Conservation (phyloP, 2,113 vertebrate species). For the Oxyruncus cristatus region DNA sequence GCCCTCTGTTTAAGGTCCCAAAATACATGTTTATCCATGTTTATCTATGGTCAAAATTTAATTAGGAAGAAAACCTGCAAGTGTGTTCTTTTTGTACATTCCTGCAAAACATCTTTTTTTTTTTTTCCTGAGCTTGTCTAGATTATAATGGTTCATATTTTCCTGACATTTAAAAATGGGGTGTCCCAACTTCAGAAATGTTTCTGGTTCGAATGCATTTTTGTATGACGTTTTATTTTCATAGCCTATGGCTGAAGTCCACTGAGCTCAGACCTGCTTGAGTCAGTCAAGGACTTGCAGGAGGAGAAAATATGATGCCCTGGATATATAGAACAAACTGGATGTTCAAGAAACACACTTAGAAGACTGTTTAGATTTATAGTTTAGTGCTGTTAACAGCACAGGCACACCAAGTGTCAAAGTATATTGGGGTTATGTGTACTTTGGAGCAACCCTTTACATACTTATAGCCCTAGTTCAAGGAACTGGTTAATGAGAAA, state of each 20-base stretch:
- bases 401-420: background rate
- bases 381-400: background rate
- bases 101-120: background rate
- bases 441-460: conserved; percentile 2
- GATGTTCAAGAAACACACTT: background rate
- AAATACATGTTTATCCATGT: conserved; percentile 22
- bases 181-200: background rate
- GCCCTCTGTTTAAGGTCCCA: conserved; percentile 15
- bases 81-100: background rate
- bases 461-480: background rate
- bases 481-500: background rate
- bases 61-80: background rate
- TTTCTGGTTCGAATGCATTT: background rate
- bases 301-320: background rate
- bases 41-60: conserved; percentile 14
- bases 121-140: background rate
- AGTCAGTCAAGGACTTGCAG: background rate
- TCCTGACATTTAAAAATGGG: background rate
- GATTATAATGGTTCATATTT: background rate
- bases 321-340: background rate
- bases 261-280: background rate
- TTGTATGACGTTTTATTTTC: background rate
- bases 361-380: background rate
- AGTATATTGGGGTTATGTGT: background rate
- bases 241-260: background rate